Evolutionary conservation across 2,888 invertebrate genomes (phyloP).

Genomic region (Lucinisca nassula): DNA sequence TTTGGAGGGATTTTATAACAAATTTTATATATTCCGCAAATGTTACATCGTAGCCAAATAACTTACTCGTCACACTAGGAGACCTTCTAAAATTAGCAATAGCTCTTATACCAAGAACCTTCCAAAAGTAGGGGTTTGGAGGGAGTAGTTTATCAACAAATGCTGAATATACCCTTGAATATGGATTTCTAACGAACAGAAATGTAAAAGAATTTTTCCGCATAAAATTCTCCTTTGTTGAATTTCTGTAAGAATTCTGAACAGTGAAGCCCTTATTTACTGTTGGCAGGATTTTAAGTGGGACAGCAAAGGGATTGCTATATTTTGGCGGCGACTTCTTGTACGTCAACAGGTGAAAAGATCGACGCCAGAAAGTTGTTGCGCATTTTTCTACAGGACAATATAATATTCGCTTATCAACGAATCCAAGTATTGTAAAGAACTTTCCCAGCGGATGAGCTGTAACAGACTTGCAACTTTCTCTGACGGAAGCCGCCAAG

Average conservation of each 20-base stretch:
- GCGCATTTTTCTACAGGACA: constrained; percentile 13
- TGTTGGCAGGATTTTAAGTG: background rate
- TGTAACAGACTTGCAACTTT: background rate
- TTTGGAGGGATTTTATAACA: background rate
- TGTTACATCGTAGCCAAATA: constrained; percentile 21
- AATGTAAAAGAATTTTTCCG: constrained; percentile 14
- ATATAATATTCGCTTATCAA: background rate
- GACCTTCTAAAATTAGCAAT: background rate
- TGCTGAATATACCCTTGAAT: background rate
- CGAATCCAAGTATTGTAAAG: background rate
- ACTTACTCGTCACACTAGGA: background rate
- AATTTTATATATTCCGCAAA: constrained; percentile 26
- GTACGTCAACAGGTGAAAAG: background rate
- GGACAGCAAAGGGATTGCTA: background rate
- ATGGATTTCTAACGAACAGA: constrained; percentile 4
- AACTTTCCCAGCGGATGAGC: background rate
- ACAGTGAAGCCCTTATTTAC: background rate
- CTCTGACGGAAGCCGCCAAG: constrained; percentile 16
- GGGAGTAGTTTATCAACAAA: constrained; percentile 16
- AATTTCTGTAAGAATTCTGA: background rate
- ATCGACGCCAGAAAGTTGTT: constrained; percentile 10
- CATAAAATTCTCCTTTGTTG: background rate
- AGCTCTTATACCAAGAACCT: background rate
- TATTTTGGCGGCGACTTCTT: background rate
- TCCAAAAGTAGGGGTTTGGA: constrained; percentile 5